A percentile compares a stretch with the other conserved stretches of the same genome.
Conservation (phyloP, 2,113 vertebrate species). For the Notechis scutatus region DNA sequence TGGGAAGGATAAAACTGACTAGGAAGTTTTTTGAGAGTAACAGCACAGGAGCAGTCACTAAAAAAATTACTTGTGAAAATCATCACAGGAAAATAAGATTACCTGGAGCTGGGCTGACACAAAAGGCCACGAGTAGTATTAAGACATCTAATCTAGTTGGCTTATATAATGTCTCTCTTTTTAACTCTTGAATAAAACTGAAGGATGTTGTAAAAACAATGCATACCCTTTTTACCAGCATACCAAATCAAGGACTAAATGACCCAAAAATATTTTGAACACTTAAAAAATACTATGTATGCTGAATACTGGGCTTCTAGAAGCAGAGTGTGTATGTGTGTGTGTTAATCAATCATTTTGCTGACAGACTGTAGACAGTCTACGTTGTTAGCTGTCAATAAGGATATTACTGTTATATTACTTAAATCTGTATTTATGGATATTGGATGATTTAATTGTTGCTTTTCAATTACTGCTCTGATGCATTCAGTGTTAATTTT, state of each 20-base stretch:
- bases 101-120: neutral
- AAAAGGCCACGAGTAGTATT: neutral
- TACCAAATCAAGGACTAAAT: neutral
- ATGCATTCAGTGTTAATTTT: neutral
- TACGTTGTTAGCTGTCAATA: neutral
- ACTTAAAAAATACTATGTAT: neutral
- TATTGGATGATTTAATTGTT: neutral
- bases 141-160: neutral
- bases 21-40: conserved; percentile 13
- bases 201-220: neutral
- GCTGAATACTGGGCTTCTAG: neutral
- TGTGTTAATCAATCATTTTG: neutral
- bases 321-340: too few relatives aligned
- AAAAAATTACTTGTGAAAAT: conserved; percentile 13
- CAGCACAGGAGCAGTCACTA: conserved; percentile 26
- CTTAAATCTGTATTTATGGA: neutral
- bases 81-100: neutral
- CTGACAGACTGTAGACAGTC: neutral
- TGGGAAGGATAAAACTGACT: conserved; percentile 25
- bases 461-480: neutral
- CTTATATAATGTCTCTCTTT: neutral
- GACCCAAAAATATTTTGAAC: neutral
- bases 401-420: neutral
- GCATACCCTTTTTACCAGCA: neutral
- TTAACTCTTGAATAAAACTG: neutral